phyloP scores from a whole-genome alignment of 1,140 invertebrate species.

The Leptonema lineaticorne region DNA sequence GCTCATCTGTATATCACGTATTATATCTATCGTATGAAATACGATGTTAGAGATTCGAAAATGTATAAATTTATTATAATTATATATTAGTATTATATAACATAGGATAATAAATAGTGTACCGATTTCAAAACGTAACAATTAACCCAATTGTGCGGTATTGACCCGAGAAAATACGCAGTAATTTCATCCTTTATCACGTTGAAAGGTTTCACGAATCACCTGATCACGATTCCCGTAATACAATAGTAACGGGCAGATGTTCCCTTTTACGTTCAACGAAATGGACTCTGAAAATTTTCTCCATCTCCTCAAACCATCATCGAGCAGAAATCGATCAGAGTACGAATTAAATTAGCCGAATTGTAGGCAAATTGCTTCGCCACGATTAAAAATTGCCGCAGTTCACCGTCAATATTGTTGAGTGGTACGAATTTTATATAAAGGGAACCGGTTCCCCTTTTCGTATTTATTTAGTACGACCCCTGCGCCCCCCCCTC shows the following conservation, averaged over 20 bases:
- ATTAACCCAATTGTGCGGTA: neutral
- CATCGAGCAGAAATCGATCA: slow-evolving; percentile 9
- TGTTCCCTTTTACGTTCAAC: neutral
- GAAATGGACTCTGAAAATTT: slow-evolving; percentile 22
- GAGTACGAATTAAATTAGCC: slow-evolving; percentile 21
- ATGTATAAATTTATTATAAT: no score
- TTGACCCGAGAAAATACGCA: slow-evolving; percentile 5
- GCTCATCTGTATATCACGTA: no score
- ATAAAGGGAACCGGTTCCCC: neutral
- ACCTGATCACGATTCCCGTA: neutral
- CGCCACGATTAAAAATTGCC: slow-evolving; percentile 20
- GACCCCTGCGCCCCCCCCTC: no score
- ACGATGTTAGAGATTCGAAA: no score
- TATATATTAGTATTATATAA: no score
- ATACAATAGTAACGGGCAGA: no score
- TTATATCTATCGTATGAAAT: no score
- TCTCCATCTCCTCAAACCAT: neutral
- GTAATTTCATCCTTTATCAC: slow-evolving; percentile 12
- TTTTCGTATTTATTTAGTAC: slow-evolving; percentile 4
- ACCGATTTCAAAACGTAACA: neutral
- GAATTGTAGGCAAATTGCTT: slow-evolving; percentile 15
- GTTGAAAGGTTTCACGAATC: neutral
- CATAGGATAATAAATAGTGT: no score
- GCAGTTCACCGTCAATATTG: neutral
- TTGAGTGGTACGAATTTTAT: neutral